phyloP scores from a whole-genome alignment of 2,888 invertebrate species.

The Eristalis arbustorum region DNA sequence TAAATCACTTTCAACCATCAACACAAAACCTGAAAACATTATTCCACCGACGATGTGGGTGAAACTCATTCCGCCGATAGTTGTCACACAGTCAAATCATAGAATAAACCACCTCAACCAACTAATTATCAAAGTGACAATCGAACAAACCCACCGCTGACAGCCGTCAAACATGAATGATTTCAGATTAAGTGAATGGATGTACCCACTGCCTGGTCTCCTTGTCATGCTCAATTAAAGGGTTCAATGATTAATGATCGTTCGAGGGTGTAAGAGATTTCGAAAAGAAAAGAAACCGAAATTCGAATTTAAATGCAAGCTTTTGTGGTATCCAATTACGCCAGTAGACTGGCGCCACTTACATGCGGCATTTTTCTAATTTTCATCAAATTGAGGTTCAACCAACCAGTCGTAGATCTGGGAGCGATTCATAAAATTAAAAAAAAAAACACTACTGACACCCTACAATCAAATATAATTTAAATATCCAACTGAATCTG shows the following conservation, averaged over 20 bases:
- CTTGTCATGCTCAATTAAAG: not conserved
- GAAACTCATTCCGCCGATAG: no score
- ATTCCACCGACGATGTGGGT: no score
- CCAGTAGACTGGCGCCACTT: not conserved
- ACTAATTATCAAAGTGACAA: not conserved
- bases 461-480: slow-evolving; percentile 34
- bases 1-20: no score
- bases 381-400: not conserved
- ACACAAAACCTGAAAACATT: no score
- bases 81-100: not conserved
- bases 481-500: not conserved
- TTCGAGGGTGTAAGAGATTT: not conserved
- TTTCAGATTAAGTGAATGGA: not conserved
- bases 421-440: not conserved
- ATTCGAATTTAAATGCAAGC: not conserved
- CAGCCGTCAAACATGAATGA: not conserved
- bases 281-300: not conserved
- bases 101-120: not conserved
- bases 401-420: not conserved
- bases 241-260: not conserved
- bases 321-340: not conserved
- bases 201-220: not conserved
- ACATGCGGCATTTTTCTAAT: not conserved
- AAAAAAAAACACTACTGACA: not conserved
- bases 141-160: not conserved